A percentile compares a stretch with the other conserved stretches of the same genome.
Conservation (phyloP, 23 tunicate species). For the Diplosoma virens region DNA sequence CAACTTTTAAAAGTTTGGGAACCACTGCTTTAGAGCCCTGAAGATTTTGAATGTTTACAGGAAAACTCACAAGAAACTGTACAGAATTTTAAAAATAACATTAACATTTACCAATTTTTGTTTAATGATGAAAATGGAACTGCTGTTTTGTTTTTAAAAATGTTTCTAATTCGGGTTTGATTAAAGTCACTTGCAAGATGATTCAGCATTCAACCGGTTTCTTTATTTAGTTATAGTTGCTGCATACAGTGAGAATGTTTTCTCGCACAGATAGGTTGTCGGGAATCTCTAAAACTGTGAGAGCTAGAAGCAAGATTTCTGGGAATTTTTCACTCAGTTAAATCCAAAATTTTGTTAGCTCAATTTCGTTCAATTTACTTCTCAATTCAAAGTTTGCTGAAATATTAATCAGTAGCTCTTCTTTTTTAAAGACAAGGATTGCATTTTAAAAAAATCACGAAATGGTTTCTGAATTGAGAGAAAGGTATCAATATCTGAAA, state of each 20-base stretch:
- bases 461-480: background rate
- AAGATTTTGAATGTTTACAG: background rate
- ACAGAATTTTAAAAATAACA: background rate
- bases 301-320: background rate
- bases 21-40: background rate
- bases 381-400: background rate
- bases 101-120: too few species aligned
- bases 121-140: background rate
- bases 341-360: background rate
- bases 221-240: too few species aligned
- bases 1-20: too few species aligned
- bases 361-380: background rate
- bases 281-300: background rate
- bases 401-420: background rate
- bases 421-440: background rate
- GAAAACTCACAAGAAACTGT: background rate
- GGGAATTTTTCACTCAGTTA: background rate
- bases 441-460: background rate
- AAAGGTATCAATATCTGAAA: background rate
- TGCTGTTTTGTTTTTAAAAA: background rate
- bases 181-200: too few species aligned
- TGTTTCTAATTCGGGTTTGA: too few species aligned
- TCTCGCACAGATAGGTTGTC: background rate
- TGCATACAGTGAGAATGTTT: too few species aligned
- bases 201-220: too few species aligned